phyloP scores from a whole-genome alignment of 2,888 invertebrate species.

The Agrotis segetum region DNA sequence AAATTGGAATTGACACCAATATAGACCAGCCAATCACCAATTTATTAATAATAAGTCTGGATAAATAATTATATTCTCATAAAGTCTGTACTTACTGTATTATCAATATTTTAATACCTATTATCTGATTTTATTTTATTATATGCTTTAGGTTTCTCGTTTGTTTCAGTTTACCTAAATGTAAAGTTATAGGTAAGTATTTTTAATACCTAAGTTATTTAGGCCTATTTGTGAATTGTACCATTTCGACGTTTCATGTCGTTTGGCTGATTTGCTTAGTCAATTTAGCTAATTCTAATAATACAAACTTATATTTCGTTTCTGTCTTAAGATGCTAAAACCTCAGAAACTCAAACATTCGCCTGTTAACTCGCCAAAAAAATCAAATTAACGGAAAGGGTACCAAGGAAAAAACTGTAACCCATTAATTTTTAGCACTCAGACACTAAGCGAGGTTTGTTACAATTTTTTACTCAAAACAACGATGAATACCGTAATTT shows the following conservation, averaged over 20 bases:
- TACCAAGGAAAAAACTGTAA: conserved; percentile 26
- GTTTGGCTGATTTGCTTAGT: neutral
- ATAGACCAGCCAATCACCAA: too few species aligned
- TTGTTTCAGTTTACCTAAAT: too few species aligned
- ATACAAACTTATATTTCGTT: neutral
- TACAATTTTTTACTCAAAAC: conserved; percentile 55
- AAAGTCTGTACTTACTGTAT: too few species aligned
- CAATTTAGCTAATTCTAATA: neutral
- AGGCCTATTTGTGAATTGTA: conserved; percentile 28
- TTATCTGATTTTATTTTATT: too few species aligned
- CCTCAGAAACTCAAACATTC: neutral
- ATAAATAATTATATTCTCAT: too few species aligned
- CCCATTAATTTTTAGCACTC: conserved; percentile 43
- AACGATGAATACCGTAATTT: conserved; percentile 66
- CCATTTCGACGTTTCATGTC: neutral
- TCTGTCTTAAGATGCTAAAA: neutral
- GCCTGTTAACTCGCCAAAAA: neutral
- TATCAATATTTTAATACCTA: too few species aligned
- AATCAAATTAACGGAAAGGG: conserved; percentile 10
- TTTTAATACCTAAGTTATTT: neutral
- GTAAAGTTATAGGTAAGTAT: neutral
- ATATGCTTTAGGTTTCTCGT: too few species aligned
- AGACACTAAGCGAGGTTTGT: conserved; percentile 29
- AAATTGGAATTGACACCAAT: too few species aligned
- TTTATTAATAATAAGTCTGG: too few species aligned